These are phyloP conservation scores for Conus ventricosus DNA, from an alignment of 1,140 invertebrate species.

Conservation along the genomic window DNA sequence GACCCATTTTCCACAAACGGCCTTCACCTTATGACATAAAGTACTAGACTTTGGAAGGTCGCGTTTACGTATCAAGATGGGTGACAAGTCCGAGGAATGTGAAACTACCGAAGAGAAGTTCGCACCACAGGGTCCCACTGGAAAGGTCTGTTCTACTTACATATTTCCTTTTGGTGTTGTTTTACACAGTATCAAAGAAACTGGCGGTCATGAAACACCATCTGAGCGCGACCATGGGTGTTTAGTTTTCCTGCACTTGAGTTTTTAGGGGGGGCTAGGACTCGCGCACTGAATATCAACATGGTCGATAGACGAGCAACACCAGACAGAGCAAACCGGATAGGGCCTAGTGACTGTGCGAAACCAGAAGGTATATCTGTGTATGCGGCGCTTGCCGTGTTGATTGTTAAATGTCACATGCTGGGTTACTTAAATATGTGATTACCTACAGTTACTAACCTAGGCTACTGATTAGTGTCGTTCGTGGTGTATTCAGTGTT, in stretches of 20 bases:
- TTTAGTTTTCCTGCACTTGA: conserved; percentile 15
- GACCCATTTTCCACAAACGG: conserved; percentile 1
- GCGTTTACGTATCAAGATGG: conserved; percentile 9
- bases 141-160: background rate
- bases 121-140: background rate
- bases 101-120: background rate
- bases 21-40: conserved; percentile 2
- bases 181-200: background rate
- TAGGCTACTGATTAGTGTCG: too few species aligned
- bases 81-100: conserved; percentile 16
- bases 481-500: too few species aligned
- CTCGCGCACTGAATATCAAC: conserved; percentile 6
- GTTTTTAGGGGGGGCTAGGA: background rate
- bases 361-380: background rate
- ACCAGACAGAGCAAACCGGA: background rate
- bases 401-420: too few species aligned
- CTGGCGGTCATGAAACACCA: background rate
- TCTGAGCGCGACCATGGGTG: background rate
- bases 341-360: background rate
- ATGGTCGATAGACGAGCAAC: background rate
- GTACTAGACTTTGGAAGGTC: background rate
- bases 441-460: too few species aligned
- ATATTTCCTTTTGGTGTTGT: background rate
- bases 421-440: too few species aligned
- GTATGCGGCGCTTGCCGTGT: too few species aligned